phyloP scores from a whole-genome alignment of 2,797 vertebrate genomes.

The Phoeniculus purpureus region DNA sequence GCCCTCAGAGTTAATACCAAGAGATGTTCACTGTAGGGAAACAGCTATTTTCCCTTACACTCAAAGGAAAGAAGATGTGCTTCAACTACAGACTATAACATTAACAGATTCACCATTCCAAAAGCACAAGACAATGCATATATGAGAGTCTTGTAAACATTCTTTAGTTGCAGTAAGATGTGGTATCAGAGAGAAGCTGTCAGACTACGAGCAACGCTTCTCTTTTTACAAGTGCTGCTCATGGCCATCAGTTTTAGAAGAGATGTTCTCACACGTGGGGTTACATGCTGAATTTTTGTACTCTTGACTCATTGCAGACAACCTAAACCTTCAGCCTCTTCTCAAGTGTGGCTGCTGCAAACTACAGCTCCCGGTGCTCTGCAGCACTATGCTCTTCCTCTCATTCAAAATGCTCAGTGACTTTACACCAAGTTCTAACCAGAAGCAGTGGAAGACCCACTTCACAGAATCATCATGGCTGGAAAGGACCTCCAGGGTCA shows the following conservation, averaged over 20 bases:
- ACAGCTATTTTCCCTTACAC: background rate
- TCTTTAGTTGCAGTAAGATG: background rate
- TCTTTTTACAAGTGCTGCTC: background rate
- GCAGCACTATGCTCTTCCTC: background rate
- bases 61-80: background rate
- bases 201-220: background rate
- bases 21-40: background rate
- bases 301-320: background rate
- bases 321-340: background rate
- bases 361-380: background rate
- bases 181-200: background rate
- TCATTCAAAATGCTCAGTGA: accelerated
- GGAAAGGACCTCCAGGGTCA: no score
- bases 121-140: background rate
- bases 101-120: background rate
- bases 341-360: background rate
- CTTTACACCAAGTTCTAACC: background rate
- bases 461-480: no score
- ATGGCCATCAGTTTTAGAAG: background rate
- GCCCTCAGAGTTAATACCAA: no score
- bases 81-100: background rate
- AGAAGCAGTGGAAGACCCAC: background rate
- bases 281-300: background rate
- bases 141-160: background rate
- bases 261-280: background rate